Conservation (phyloP, 2,888 invertebrate genomes). For the Pristionchus exspectatus region DNA sequence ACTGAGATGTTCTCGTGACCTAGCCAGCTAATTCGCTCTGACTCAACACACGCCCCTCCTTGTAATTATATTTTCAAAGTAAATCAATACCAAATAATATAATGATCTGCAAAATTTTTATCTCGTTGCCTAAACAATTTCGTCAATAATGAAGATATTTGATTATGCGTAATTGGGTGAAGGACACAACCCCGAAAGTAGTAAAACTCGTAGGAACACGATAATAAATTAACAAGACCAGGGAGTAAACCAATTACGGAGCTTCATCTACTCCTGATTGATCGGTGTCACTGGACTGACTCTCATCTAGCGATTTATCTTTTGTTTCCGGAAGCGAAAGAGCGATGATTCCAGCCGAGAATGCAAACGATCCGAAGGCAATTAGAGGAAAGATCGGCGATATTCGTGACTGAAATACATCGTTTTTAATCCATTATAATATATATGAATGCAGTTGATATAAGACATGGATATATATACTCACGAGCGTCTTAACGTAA, state of each 20-base stretch:
- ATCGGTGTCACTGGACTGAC: not conserved
- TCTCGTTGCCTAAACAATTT: not conserved
- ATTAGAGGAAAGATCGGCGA: conserved; percentile 38
- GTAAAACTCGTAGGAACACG: conserved; percentile 15
- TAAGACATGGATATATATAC: not conserved
- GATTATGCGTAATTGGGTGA: conserved; percentile 24
- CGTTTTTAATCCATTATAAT: not conserved
- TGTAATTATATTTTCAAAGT: not conserved
- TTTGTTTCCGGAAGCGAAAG: conserved; percentile 53
- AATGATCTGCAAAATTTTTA: not conserved
- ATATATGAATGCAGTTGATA: too few relatives aligned
- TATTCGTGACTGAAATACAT: conserved; percentile 9
- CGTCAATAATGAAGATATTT: not conserved
- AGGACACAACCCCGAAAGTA: conserved; percentile 14
- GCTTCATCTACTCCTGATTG: not conserved
- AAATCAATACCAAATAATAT: not conserved
- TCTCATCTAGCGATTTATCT: conserved; percentile 42
- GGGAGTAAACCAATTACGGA: not conserved
- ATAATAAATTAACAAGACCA: not conserved
- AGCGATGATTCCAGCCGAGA: not conserved
- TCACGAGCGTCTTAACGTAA: conserved; percentile 36
- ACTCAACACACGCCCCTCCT: not conserved
- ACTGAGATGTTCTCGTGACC: conserved; percentile 8
- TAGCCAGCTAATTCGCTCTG: not conserved
- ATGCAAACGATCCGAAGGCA: not conserved